Conservation (phyloP, 2,888 invertebrate species). For the Galeopsomyia nigrocyanea region DNA sequence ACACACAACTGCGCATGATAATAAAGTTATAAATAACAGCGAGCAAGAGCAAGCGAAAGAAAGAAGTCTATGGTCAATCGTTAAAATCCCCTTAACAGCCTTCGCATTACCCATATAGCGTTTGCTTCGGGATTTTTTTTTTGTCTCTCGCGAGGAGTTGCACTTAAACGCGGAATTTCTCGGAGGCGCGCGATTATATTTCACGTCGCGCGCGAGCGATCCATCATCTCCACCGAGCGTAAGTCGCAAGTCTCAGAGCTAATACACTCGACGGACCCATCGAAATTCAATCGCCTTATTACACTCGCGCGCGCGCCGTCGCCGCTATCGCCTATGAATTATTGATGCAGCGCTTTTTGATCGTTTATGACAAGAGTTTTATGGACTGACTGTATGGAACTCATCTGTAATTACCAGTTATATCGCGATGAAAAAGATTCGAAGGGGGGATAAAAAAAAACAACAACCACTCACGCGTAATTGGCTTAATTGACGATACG, state of each 20-base stretch:
- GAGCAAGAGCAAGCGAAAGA: no score
- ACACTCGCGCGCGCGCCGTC: neutral
- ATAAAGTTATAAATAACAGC: no score
- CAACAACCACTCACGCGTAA: neutral
- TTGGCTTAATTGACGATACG: slow-evolving; percentile 27
- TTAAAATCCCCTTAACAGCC: no score
- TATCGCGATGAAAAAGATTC: slow-evolving; percentile 6
- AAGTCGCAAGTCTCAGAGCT: slow-evolving; percentile 4
- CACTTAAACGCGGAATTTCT: slow-evolving; percentile 9
- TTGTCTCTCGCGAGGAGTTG: neutral
- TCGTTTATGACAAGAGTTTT: slow-evolving; percentile 25
- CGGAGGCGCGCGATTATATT: slow-evolving; percentile 10
- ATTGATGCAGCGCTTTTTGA: slow-evolving; percentile 35
- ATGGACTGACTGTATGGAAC: slow-evolving; percentile 1
- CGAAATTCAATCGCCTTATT: slow-evolving; percentile 41
- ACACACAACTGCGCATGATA: no score
- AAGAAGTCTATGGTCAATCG: no score
- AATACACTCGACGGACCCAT: slow-evolving; percentile 12
- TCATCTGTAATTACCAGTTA: slow-evolving; percentile 16
- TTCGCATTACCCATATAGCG: no score
- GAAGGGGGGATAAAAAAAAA: neutral
- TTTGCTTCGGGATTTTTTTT: no score
- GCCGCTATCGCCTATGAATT: slow-evolving; percentile 33
- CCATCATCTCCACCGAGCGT: slow-evolving; percentile 29
- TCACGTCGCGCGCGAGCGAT: slow-evolving; percentile 27